phyloP scores from a whole-genome alignment of 2,888 invertebrate species.

The Buathra laborator region DNA sequence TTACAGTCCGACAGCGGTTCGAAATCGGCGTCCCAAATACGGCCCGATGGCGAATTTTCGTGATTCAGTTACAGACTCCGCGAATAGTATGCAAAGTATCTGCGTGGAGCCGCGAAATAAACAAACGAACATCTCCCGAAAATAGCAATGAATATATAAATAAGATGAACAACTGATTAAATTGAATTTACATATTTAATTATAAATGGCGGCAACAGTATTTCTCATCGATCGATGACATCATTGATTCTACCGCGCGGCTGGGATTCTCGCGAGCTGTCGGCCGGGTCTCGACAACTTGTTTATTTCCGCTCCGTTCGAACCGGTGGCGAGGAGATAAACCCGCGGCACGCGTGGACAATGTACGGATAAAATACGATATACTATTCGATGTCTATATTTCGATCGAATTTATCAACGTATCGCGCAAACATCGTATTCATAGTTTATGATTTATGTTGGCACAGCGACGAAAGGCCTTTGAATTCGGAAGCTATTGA shows the following conservation, averaged over 20 bases:
- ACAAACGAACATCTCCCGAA: no score
- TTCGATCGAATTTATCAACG: not conserved
- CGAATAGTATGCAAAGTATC: no score
- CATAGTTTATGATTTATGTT: not conserved
- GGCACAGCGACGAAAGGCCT: not conserved
- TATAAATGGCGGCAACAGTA: no score
- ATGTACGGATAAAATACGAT: not conserved
- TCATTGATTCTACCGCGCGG: not conserved
- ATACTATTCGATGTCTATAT: not conserved
- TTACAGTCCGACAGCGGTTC: no score
- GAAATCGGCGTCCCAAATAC: no score
- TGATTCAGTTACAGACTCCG: no score
- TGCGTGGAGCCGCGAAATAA: no score
- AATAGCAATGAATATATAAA: no score
- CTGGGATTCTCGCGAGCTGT: not conserved
- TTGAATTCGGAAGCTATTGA: not conserved
- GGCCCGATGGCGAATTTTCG: no score
- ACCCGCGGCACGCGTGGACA: not conserved
- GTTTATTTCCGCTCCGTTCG: slow-evolving; percentile 1
- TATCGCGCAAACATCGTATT: not conserved
- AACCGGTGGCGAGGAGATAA: not conserved
- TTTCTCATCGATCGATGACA: not conserved
- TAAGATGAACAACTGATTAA: no score
- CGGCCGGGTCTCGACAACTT: not conserved
- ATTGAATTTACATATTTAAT: no score